A percentile compares a stretch with the other conserved stretches of the same genome.
Evolutionary conservation across 2,113 vertebrate species (phyloP).

Genomic region (Chaetodon auriga): DNA sequence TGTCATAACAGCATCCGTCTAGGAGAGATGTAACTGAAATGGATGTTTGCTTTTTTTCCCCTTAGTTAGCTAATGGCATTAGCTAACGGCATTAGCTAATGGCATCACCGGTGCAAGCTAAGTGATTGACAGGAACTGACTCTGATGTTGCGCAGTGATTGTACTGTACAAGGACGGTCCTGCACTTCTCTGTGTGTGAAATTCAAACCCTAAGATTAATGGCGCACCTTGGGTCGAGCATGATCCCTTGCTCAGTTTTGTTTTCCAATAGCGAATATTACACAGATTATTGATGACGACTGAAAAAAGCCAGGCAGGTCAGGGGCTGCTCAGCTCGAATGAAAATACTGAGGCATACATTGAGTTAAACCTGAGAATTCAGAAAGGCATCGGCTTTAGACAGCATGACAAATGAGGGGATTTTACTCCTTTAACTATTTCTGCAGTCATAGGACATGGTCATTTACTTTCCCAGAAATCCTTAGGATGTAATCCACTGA

Average conservation of each 20-base stretch:
- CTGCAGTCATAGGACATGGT: conserved; percentile 31
- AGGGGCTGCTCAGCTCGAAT: background rate
- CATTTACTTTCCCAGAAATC: conserved; percentile 41
- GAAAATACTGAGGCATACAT: conserved; percentile 2
- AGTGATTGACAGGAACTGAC: conserved; percentile 33
- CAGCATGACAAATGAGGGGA: conserved; percentile 50
- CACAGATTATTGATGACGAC: background rate
- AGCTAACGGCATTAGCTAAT: conserved; percentile 37
- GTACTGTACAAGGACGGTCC: background rate
- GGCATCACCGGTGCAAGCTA: conserved; percentile 26
- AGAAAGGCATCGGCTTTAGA: conserved; percentile 26
- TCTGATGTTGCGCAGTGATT: conserved; percentile 10
- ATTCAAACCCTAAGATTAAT: conserved; percentile 19
- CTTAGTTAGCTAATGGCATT: conserved; percentile 16
- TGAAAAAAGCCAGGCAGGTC: background rate
- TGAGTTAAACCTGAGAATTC: conserved; percentile 26
- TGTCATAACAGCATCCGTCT: background rate
- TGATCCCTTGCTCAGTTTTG: background rate
- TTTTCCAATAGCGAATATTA: background rate
- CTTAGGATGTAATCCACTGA: conserved; percentile 36
- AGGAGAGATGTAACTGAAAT: conserved; percentile 2
- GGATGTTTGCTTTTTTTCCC: background rate
- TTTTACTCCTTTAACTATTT: conserved; percentile 44
- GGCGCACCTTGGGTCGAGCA: background rate
- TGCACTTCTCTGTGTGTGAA: conserved; percentile 3